Conservation (phyloP, 92 coral and sea anemone genomes). For the Porites lobata region DNA sequence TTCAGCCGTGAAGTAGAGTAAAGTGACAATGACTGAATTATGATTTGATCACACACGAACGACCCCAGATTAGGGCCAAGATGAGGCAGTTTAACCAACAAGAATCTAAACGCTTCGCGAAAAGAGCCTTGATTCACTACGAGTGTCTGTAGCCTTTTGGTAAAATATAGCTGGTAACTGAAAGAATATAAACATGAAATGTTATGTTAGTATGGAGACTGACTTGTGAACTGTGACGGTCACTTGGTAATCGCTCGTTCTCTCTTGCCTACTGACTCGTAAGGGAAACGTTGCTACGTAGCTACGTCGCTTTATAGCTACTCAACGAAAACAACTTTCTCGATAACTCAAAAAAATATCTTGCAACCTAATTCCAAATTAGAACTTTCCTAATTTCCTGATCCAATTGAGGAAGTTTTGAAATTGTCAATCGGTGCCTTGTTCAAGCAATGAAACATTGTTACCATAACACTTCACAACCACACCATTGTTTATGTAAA, state of each 20-base stretch:
- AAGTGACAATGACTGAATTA: background rate
- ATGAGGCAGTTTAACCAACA: background rate
- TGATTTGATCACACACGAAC: background rate
- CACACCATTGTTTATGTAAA: background rate
- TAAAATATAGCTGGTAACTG: background rate
- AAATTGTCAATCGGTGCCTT: background rate
- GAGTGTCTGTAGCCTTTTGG: background rate
- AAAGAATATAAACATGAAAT: background rate
- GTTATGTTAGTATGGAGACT: slow-evolving; percentile 18
- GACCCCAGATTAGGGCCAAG: background rate
- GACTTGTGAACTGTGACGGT: background rate
- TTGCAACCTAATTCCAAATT: background rate
- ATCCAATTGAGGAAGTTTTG: slow-evolving; percentile 10
- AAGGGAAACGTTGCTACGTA: background rate
- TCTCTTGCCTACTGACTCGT: background rate
- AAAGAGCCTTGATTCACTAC: background rate
- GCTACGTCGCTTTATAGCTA: background rate
- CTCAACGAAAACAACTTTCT: background rate
- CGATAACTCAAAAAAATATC: background rate
- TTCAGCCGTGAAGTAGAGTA: too few species aligned
- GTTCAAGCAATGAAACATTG: background rate
- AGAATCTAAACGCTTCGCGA: slow-evolving; percentile 24
- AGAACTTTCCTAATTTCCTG: slow-evolving; percentile 7
- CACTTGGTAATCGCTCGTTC: background rate
- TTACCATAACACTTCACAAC: background rate